phyloP scores from a whole-genome alignment of 2,888 invertebrate genomes.

The Chymomyza procnemis region DNA sequence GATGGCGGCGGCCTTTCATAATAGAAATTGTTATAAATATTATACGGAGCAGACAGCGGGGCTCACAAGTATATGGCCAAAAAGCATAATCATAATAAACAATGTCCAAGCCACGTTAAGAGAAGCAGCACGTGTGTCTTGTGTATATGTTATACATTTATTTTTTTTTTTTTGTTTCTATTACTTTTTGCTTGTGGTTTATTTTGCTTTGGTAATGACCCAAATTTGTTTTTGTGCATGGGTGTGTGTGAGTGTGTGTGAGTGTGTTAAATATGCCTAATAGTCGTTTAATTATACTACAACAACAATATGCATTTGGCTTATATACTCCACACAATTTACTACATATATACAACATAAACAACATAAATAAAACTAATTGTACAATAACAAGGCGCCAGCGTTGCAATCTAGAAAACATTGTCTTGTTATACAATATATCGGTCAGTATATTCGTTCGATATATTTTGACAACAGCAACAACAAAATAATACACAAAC shows the following conservation, averaged over 20 bases:
- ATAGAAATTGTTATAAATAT: constrained; percentile 5
- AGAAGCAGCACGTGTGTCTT: constrained; percentile 59
- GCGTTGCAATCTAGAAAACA: constrained; percentile 10
- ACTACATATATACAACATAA: constrained; percentile 1
- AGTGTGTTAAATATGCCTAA: constrained; percentile 64
- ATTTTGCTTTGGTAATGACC: constrained; percentile 68
- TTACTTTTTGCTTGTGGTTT: constrained; percentile 17
- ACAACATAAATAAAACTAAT: constrained; percentile 67
- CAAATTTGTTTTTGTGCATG: constrained; percentile 53
- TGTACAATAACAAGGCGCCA: constrained; percentile 64
- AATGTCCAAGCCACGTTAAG: constrained; percentile 37
- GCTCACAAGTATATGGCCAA: constrained; percentile 28
- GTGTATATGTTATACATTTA: constrained; percentile 32
- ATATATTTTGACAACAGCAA: constrained; percentile 14
- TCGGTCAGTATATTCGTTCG: constrained; percentile 33
- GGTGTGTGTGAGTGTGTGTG: constrained; percentile 20
- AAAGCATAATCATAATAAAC: constrained; percentile 65
- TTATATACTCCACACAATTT: too few relatives aligned
- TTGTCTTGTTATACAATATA: constrained; percentile 13
- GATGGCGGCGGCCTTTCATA: constrained; percentile 20
- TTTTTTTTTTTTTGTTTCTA: background rate
- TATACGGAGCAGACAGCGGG: constrained; percentile 21
- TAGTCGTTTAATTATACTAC: constrained; percentile 67
- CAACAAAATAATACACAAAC: constrained; percentile 23
- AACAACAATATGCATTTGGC: background rate